These are phyloP conservation scores for Manis crassicaudata DNA, from an alignment of 2,797 vertebrate genomes.

Conservation along the genomic window DNA sequence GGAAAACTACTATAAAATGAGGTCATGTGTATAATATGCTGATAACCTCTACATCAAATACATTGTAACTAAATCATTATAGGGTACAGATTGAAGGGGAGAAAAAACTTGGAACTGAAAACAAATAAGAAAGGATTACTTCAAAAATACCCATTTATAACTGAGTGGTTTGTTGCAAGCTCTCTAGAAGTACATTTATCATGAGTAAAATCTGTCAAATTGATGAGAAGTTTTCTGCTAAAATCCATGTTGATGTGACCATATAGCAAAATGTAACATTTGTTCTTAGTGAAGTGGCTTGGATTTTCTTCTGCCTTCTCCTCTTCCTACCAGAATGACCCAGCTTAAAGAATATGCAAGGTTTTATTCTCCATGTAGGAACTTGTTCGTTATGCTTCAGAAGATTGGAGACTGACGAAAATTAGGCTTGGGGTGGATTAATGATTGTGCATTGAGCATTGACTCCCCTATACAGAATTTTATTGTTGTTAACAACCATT, in stretches of 20 bases:
- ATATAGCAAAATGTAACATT: constrained; percentile 35
- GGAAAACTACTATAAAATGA: constrained; percentile 46
- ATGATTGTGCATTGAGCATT: no score
- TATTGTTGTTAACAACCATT: no score
- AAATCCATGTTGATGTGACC: constrained; percentile 15
- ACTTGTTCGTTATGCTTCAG: no score
- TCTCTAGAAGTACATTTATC: constrained; percentile 31
- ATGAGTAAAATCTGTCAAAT: constrained; percentile 51
- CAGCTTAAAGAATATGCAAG: constrained; percentile 20
- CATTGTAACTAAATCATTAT: not conserved
- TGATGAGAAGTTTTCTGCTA: constrained; percentile 42
- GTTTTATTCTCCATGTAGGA: not conserved
- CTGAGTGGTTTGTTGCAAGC: not conserved
- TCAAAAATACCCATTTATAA: constrained; percentile 59
- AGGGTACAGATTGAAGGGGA: not conserved
- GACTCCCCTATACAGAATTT: no score
- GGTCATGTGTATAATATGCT: not conserved
- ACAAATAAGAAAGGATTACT: constrained; percentile 57
- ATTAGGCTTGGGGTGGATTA: no score
- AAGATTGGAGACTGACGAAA: no score
- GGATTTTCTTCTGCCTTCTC: constrained; percentile 42
- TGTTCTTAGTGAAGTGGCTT: constrained; percentile 45
- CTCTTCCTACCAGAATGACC: constrained; percentile 28
- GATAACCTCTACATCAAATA: not conserved
- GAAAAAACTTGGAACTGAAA: not conserved